These are phyloP conservation scores for Hemiprocne comata DNA, from an alignment of 2,113 vertebrate species.

Conservation along the genomic window DNA sequence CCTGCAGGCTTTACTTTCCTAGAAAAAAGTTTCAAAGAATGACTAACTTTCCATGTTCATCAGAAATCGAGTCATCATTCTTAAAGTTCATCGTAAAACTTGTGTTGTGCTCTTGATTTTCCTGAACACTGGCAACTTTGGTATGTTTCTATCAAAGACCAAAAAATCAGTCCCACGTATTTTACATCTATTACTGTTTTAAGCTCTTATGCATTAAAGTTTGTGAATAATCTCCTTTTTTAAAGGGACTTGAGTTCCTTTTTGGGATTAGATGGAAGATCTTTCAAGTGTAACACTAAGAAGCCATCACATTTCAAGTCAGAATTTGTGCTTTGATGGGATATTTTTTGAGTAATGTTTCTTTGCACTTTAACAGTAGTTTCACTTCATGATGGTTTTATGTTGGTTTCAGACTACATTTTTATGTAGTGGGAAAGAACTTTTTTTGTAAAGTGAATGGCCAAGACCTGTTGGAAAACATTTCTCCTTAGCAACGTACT, in stretches of 20 bases:
- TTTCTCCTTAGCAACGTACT: slow-evolving; percentile 8
- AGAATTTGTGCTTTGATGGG: neutral
- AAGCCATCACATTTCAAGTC: slow-evolving; percentile 18
- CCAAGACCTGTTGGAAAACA: slow-evolving; percentile 4
- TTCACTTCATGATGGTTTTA: slow-evolving; percentile 51
- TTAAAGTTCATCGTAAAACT: neutral
- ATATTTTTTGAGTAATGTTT: slow-evolving; percentile 32
- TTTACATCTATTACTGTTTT: slow-evolving; percentile 1
- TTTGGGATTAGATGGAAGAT: neutral
- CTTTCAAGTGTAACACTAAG: slow-evolving; percentile 16
- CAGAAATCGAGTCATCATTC: neutral
- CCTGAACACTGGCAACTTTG: neutral
- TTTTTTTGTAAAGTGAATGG: slow-evolving; percentile 32
- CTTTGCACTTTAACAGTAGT: slow-evolving; percentile 25
- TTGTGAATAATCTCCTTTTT: slow-evolving; percentile 7
- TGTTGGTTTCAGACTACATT: slow-evolving; percentile 50
- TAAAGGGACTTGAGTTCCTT: neutral
- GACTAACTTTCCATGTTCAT: neutral
- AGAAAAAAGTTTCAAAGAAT: neutral
- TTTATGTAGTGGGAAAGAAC: slow-evolving; percentile 38
- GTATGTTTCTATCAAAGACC: neutral
- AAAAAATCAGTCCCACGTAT: neutral
- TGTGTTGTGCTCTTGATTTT: neutral
- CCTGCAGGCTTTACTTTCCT: neutral
- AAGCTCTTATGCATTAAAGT: neutral